phyloP scores from a whole-genome alignment of 1,140 invertebrate species.

The Bombus huntii region DNA sequence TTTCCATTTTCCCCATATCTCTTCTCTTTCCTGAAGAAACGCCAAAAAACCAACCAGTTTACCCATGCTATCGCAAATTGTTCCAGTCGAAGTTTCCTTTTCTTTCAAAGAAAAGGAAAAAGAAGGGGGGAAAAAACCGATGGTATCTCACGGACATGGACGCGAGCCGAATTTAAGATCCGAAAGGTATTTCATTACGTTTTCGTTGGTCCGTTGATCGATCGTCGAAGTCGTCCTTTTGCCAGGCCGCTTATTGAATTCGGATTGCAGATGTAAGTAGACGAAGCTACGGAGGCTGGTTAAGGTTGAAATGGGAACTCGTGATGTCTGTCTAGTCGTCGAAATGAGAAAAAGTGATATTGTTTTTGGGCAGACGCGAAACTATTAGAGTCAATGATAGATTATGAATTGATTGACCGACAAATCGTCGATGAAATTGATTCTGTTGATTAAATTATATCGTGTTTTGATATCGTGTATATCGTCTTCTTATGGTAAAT shows the following conservation, averaged over 20 bases:
- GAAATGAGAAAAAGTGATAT: neutral
- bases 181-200: constrained; percentile 18
- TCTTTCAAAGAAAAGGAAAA: neutral
- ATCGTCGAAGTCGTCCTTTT: constrained; percentile 1
- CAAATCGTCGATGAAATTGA: constrained; percentile 8
- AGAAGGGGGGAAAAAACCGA: neutral
- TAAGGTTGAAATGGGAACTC: neutral
- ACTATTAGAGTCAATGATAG: neutral
- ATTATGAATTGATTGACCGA: neutral
- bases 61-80: constrained; percentile 58
- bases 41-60: neutral
- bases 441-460: neutral
- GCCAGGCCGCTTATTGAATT: constrained; percentile 20
- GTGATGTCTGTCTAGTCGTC: neutral
- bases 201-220: constrained; percentile 9
- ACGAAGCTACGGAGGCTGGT: neutral
- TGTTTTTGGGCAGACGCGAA: neutral
- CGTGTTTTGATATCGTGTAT: too few species aligned
- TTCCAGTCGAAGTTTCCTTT: constrained; percentile 39
- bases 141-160: neutral
- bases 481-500: neutral
- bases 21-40: neutral
- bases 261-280: constrained; percentile 30
- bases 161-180: constrained; percentile 12
- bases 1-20: too few species aligned